phyloP scores from a whole-genome alignment of 1,140 invertebrate species.

The Platorchestia sp. region DNA sequence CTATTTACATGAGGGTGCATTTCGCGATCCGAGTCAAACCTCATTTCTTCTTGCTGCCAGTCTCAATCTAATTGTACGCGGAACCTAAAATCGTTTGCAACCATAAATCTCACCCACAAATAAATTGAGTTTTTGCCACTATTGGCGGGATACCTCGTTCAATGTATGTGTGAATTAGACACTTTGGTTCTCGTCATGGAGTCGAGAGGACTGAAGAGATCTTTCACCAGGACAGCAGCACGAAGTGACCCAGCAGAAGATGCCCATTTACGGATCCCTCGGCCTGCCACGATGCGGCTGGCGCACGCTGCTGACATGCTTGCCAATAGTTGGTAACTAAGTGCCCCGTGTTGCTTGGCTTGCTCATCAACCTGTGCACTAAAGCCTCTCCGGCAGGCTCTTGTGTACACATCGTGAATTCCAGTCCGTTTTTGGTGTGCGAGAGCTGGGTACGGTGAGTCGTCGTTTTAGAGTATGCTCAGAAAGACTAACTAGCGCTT shows the following conservation, averaged over 20 bases:
- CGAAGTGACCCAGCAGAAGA: neutral
- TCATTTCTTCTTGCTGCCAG: neutral
- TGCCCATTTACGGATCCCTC: neutral
- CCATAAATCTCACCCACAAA: neutral
- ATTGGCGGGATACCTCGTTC: neutral
- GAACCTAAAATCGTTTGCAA: neutral
- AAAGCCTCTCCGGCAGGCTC: neutral
- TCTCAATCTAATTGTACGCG: neutral
- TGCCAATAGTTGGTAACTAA: neutral
- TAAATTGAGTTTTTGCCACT: neutral
- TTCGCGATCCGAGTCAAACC: neutral
- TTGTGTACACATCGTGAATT: neutral
- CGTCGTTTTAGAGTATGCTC: neutral
- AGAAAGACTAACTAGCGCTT: neutral
- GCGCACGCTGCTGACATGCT: constrained; percentile 25
- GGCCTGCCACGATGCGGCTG: neutral
- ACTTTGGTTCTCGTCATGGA: neutral
- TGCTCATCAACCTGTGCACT: neutral
- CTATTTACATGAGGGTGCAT: too few species aligned
- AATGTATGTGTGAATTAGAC: neutral
- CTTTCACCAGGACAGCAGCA: neutral
- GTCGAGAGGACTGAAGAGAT: constrained; percentile 6
- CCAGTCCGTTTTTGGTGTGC: neutral
- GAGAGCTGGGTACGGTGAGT: neutral
- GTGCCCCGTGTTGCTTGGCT: neutral